phyloP scores from a whole-genome alignment of 2,888 invertebrate genomes.

The Eupithecia abbreviata region DNA sequence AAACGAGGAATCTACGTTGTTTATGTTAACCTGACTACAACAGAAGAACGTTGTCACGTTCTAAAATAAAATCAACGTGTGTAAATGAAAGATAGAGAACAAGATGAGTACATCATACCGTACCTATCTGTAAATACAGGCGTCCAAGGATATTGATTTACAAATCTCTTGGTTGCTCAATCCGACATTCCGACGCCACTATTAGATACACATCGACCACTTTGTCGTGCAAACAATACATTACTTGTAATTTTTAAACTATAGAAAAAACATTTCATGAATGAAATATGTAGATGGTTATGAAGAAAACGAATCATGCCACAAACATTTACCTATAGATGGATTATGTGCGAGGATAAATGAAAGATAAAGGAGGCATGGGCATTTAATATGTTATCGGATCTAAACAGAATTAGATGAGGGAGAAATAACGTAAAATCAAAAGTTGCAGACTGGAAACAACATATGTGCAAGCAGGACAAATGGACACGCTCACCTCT shows the following conservation, averaged over 20 bases:
- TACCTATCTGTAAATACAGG: slow-evolving; percentile 42
- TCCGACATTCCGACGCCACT: slow-evolving; percentile 54
- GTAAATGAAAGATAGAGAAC: not conserved
- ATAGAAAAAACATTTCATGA: slow-evolving; percentile 2
- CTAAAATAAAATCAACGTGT: not conserved
- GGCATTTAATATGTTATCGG: slow-evolving; percentile 1
- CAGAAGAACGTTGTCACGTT: slow-evolving; percentile 6
- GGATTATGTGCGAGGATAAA: slow-evolving; percentile 6
- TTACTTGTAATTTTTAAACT: not conserved
- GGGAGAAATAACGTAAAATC: not conserved
- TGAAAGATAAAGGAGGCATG: slow-evolving; percentile 2
- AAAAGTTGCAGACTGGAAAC: slow-evolving; percentile 9
- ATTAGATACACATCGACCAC: slow-evolving; percentile 44
- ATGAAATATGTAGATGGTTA: not conserved
- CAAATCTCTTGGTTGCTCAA: slow-evolving; percentile 54
- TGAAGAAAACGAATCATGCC: slow-evolving; percentile 15
- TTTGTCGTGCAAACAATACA: slow-evolving; percentile 25
- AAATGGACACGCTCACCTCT: slow-evolving; percentile 85
- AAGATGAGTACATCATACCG: slow-evolving; percentile 29
- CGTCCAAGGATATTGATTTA: slow-evolving; percentile 62
- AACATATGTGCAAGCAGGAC: slow-evolving; percentile 26
- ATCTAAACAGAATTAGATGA: slow-evolving; percentile 5
- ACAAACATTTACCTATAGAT: slow-evolving; percentile 9
- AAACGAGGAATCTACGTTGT: slow-evolving; percentile 7
- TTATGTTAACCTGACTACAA: slow-evolving; percentile 14